Base-by-base conservation (phyloP, 1,140 invertebrate species). In the Drosophila lini region DNA sequence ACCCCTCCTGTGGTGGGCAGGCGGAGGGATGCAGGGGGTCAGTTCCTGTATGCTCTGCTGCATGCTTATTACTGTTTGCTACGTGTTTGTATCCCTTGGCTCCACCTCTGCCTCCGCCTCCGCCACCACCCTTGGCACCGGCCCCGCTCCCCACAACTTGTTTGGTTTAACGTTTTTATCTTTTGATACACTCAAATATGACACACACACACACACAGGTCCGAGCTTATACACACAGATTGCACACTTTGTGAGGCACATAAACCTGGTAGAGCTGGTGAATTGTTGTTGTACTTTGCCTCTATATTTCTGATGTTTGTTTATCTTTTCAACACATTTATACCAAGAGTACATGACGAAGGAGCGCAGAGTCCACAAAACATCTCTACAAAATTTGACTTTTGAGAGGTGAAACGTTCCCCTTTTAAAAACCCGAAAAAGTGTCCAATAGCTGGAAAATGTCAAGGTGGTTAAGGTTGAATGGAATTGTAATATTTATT, bases 1-100 rank as follows among this genome's bases (percentile, higher is more conserved):
- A 34, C 41, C 76, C 74, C 42, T 48, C 52, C 38, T 34, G 57
- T 22, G 60, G 53, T 32, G 25, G 59, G 11, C 13, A 0, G 32
- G 1, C 19, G 60, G 25, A 7, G 55, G 32, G 60, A 45, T 40
- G 10, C 28, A 56, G 32, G 10, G 63, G 69, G 69, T 73, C 69
- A 73, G 68, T 79, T 82, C 65, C 62, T 80, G 79, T 80, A 76
- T 86, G 82, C 82, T 70, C 59, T 67, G 53, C 69, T 84, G 84
- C 80, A 89, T 89, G 84, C 84, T 89, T 88, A 88, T 88, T 88
- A 88, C 84, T 84, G 71, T 88, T 89, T 89, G 84, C 77, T 88
- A 88, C 84, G 85, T 88, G 84, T 89, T 83, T 64, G 81, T 57
- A 79, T 75, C 50, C 71, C 70, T 63, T 60, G 57, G 42, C 36